phyloP scores from a whole-genome alignment of 2,113 vertebrate species.

The Lathamus discolor region DNA sequence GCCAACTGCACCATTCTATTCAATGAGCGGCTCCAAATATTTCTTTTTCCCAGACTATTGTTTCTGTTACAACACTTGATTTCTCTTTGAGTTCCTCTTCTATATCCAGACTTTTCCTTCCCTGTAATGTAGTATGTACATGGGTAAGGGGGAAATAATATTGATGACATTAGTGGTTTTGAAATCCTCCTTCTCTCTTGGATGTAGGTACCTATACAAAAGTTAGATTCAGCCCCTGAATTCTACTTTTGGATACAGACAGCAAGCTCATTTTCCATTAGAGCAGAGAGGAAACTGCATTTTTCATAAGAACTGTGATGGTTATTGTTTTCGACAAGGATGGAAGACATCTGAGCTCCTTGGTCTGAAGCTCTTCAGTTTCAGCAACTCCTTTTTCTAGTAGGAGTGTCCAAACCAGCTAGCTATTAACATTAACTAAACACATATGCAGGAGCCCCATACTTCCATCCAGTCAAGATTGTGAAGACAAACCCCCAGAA shows the following conservation, averaged over 20 bases:
- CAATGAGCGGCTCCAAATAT: neutral
- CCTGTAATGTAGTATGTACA: rapidly evolving
- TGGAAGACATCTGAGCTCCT: neutral
- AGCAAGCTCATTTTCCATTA: neutral
- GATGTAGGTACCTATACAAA: neutral
- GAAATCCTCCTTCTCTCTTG: neutral
- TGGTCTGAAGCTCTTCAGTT: neutral
- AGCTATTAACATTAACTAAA: neutral
- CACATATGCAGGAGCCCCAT: neutral
- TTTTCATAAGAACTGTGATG: neutral
- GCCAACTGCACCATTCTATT: neutral
- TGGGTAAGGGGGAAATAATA: neutral
- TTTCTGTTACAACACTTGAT: neutral
- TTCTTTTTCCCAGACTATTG: rapidly evolving
- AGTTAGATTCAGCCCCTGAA: neutral
- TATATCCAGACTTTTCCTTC: neutral
- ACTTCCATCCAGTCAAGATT: neutral
- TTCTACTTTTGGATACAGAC: neutral
- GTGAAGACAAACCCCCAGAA: neutral
- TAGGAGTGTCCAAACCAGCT: neutral
- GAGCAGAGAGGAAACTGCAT: neutral
- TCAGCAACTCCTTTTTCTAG: neutral
- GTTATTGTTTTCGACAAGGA: neutral
- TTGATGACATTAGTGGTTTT: neutral
- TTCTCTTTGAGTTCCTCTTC: neutral